Evolutionary conservation across 2,797 vertebrate genomes (phyloP).

Genomic region (Eurystomus glaucurus): DNA sequence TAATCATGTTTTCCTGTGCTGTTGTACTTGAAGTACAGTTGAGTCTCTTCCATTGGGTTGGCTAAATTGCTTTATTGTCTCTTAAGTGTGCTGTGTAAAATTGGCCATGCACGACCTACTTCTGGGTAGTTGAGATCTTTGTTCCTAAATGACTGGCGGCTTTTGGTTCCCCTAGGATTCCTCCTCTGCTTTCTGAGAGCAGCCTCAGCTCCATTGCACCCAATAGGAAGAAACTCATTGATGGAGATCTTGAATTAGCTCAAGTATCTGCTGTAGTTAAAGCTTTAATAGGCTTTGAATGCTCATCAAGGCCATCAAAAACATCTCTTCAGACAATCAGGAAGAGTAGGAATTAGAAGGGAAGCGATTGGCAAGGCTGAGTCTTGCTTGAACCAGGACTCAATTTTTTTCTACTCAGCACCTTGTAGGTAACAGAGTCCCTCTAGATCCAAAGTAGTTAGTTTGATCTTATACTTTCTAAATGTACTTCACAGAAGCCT

Average conservation of each 20-base stretch:
- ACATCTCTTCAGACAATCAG: background rate
- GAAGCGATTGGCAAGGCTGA: background rate
- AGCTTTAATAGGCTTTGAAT: background rate
- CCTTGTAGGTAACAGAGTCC: background rate
- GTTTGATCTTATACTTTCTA: background rate
- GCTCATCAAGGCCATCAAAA: background rate
- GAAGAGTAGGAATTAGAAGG: background rate
- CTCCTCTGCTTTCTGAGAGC: background rate
- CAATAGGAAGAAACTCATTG: fast-evolving
- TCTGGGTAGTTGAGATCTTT: background rate
- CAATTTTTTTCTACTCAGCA: background rate
- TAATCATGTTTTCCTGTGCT: background rate
- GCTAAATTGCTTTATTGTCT: background rate
- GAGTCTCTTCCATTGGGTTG: background rate
- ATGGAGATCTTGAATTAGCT: background rate
- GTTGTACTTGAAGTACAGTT: background rate
- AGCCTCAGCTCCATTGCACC: background rate
- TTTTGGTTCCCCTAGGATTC: background rate
- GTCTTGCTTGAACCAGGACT: background rate
- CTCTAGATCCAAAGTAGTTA: background rate
- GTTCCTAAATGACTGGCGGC: background rate
- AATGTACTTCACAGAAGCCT: background rate
- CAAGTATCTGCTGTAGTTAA: background rate
- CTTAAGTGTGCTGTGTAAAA: background rate
- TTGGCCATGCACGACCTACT: background rate